Conservation (phyloP, 2,797 vertebrate genomes). For the Falco novaeseelandiae region DNA sequence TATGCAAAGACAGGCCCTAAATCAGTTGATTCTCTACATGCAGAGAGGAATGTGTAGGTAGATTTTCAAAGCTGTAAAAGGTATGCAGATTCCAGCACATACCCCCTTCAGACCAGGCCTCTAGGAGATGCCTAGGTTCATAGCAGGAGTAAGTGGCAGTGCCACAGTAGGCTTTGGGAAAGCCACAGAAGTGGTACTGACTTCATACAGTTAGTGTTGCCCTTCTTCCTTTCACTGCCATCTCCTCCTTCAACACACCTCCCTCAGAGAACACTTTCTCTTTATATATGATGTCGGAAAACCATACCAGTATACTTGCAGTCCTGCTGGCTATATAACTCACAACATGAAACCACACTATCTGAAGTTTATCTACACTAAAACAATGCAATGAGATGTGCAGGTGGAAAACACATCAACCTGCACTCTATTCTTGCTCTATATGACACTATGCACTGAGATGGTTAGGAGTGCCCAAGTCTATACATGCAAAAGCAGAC, state of each 20-base stretch:
- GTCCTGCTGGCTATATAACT: neutral
- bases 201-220: neutral
- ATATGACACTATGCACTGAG: neutral
- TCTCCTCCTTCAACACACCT: neutral
- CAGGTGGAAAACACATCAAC: neutral
- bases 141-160: neutral
- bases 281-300: neutral
- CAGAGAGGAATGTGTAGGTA: neutral
- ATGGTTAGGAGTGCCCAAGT: neutral
- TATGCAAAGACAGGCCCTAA: neutral
- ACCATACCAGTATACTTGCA: neutral
- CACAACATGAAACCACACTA: neutral
- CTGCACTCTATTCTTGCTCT: neutral
- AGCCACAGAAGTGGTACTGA: neutral
- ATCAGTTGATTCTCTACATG: neutral
- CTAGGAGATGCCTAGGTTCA: neutral
- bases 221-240: neutral
- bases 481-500: neutral
- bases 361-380: neutral
- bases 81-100: neutral
- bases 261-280: neutral
- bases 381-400: neutral
- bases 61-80: neutral
- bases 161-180: neutral
- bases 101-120: neutral